These are phyloP conservation scores for Pelecanoides urinatrix DNA, from an alignment of 2,113 vertebrate species.

Conservation along the genomic window DNA sequence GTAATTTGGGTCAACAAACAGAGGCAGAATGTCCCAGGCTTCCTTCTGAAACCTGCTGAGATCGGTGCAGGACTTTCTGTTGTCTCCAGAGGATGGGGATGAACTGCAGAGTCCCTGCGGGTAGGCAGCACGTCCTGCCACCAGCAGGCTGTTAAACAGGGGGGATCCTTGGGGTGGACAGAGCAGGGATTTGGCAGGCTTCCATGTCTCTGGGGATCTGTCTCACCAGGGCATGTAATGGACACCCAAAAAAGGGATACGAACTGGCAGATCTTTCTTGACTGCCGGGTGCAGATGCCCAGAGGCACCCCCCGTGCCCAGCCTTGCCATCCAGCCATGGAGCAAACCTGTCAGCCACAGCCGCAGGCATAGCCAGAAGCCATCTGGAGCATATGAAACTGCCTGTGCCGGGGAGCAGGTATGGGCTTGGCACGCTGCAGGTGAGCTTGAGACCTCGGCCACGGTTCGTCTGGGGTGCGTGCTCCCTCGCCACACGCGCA, in stretches of 20 bases:
- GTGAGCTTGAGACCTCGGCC: background rate
- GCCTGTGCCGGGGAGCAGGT: accelerated
- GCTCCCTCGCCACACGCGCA: accelerated
- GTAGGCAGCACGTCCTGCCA: background rate
- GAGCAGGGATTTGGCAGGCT: background rate
- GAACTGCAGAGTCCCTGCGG: background rate
- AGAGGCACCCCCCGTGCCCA: accelerated
- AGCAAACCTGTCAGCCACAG: background rate
- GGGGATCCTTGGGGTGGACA: background rate
- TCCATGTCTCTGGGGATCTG: background rate
- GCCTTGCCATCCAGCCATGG: background rate
- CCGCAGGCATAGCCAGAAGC: background rate
- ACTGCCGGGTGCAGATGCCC: background rate
- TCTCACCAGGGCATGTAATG: background rate
- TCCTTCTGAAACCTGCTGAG: background rate
- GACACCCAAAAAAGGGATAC: background rate
- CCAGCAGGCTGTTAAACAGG: background rate
- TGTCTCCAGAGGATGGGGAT: background rate
- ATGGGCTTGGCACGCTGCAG: accelerated
- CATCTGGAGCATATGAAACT: background rate
- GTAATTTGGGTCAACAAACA: background rate
- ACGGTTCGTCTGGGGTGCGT: accelerated
- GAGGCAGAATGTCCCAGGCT: background rate
- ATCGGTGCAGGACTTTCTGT: background rate
- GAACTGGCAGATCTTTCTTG: background rate